Base-by-base conservation (phyloP, 2,888 invertebrate genomes). In the Colostygia pectinataria region DNA sequence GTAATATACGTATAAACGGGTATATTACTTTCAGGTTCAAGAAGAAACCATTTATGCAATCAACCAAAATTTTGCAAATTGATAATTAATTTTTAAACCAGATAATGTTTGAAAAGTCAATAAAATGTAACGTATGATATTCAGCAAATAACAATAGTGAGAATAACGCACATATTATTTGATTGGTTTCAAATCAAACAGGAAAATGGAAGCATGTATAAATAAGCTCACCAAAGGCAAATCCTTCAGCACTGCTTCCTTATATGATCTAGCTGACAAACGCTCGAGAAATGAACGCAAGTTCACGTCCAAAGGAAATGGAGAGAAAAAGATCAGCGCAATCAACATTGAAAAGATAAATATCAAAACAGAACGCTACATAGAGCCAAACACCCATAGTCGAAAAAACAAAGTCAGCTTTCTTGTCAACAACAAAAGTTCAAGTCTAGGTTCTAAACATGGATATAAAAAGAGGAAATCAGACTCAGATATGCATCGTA, bases 161-260 rank as follows among this genome's bases (percentile, higher is more conserved):
- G 20, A 6, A 5, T 20, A 20, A 20, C 20, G 6, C 6, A 6
- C 4, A 5, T 6, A 20, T 1, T 27, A 12, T 12, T 10, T 9
- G 23, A 0, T 7, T 31, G 18, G 14, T 4, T 9, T 29, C n/a
- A 18, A 14, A 25, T 5, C 13, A 23, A 28, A 32, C 47, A 48
- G 44, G 53, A 48, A 44, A 47, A 53, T 53, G 34, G 9, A 20
- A 20, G 8, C 7, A 31, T n/a, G 2, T n/a, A 20, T 36, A 13
- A 33, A 27, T 27, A 18, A 18, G 8, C 14, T 15, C 18, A 8
- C 29, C 6, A 34, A 29, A 14, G 27, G 27, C 9, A 48, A 42
- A 25, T 42, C 36, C 7, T n/a, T 8, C 8, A 23, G 24, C 12
- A 20, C 31, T 10, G 29, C 24, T n/a, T 4, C 29, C 25, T 18